Evolutionary conservation across 2,113 vertebrate genomes (phyloP), one percentile per base, ranked within the genome.

Genomic region (Etheostoma cragini): DNA sequence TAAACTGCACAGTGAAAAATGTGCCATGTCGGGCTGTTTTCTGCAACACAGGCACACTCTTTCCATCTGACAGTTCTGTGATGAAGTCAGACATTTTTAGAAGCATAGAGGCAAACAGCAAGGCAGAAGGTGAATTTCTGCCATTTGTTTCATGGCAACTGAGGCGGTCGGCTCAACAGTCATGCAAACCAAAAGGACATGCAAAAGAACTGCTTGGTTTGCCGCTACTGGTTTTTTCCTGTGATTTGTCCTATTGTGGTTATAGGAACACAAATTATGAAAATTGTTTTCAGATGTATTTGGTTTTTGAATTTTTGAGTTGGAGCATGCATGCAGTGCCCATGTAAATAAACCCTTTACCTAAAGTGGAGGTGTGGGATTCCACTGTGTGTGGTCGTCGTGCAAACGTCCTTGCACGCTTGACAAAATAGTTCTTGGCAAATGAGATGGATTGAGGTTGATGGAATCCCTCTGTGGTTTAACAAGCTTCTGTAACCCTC

Each of bases 271-370:
- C 46, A 67, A 21, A 60, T 24, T 5, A 19, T 52, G 53, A 35
- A 62, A 21, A 87, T 76, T 24, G 70, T 81, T 87, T 71, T 77
- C 87, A 89, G 72, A 78, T 79, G 82, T 78, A 14, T 72, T 87
- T 86, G 74, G 38, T 65, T 80, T 77, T 61, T 58, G 45, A 38
- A 22, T 17, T 82, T 66, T 63, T 60, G 38, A 66, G 58, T 54
- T 56, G 50, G 14, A 75, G 70, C 61, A 73, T 83, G 47, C 78
- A 69, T 70, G 12, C 46, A 30, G 72, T 56, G 82, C 85, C 72
- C 70, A 6, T 84, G 72, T 86, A 91, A 91, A 90, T 84, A 89
- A 89, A 91, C 62, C 64, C 76, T 81, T 72, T 15, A 67, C 57
- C 72, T 72, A 63, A 87, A 84, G 77, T 80, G 64, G 76, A 88